A percentile compares a stretch with the other conserved stretches of the same genome.
Conservation (phyloP, 2,888 invertebrate genomes). For the Ophion ellenae region DNA sequence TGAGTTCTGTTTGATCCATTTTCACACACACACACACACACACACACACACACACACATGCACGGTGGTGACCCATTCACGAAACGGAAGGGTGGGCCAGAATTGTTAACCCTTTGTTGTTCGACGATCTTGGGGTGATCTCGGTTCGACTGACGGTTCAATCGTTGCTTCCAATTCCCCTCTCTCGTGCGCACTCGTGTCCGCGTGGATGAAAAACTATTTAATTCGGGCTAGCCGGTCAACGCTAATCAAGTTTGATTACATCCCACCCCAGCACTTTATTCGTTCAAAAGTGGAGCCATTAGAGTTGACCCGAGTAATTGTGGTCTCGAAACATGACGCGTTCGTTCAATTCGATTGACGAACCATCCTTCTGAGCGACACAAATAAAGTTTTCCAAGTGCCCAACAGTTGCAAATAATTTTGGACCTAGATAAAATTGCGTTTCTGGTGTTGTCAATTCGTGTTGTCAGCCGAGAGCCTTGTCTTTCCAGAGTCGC, state of each 20-base stretch:
- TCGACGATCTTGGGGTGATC: conserved; percentile 44
- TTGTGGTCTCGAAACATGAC: not conserved
- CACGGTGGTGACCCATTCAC: not conserved
- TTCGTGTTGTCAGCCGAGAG: not conserved
- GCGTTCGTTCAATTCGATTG: not conserved
- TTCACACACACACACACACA: not conserved
- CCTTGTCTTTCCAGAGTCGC: not conserved
- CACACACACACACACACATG: conserved; percentile 2
- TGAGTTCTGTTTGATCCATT: conserved; percentile 33
- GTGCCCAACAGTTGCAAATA: not conserved
- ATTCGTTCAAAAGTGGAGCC: not conserved
- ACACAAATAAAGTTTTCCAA: not conserved
- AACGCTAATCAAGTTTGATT: conserved; percentile 42
- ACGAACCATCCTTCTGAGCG: not conserved
- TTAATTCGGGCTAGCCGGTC: conserved; percentile 12
- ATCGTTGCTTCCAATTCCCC: conserved; percentile 4
- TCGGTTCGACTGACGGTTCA: conserved; percentile 32
- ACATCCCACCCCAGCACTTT: conserved; percentile 15
- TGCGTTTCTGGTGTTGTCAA: not conserved
- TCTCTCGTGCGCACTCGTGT: conserved; percentile 1
- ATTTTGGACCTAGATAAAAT: not conserved
- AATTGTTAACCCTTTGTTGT: conserved; percentile 41
- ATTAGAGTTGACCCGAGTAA: not conserved
- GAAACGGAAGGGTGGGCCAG: not conserved
- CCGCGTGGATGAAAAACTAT: conserved; percentile 1